phyloP scores from a whole-genome alignment of 1,140 invertebrate genomes.

The Drosophila orena region DNA sequence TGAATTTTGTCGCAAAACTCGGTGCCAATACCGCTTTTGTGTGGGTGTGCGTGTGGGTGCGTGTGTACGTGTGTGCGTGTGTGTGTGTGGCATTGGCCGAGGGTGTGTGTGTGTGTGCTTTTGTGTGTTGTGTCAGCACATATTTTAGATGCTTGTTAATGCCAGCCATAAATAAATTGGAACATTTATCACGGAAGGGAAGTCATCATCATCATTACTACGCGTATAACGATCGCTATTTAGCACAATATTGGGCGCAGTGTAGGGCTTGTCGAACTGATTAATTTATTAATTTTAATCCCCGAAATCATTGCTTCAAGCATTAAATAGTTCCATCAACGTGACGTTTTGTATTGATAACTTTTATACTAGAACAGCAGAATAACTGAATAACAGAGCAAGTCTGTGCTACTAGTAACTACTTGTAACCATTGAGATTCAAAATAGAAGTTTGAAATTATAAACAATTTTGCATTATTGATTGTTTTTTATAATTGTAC shows the following conservation, averaged over 20 bases:
- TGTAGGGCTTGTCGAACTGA: not conserved
- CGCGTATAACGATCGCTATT: constrained; percentile 29
- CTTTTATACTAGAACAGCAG: no score
- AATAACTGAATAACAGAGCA: not conserved
- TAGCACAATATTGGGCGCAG: constrained; percentile 40
- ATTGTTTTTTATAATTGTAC: not conserved
- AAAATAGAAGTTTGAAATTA: not conserved
- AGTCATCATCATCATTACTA: constrained; percentile 25
- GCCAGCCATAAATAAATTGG: constrained; percentile 60
- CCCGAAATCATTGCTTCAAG: not conserved
- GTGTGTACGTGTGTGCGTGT: constrained; percentile 36
- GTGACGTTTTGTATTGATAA: no score
- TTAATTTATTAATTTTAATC: not conserved
- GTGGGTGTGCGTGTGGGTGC: constrained; percentile 32
- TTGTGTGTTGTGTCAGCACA: constrained; percentile 58
- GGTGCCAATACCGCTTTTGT: constrained; percentile 36
- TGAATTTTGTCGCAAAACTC: constrained; percentile 44
- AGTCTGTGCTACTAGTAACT: not conserved
- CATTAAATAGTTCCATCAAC: no score
- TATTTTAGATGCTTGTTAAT: constrained; percentile 62
- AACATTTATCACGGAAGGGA: constrained; percentile 26
- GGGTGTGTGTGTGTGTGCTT: constrained; percentile 28
- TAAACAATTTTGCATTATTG: not conserved
- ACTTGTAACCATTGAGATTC: not conserved
- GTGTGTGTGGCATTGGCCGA: constrained; percentile 8